Evolutionary conservation across 1,140 invertebrate genomes (phyloP).

Genomic region (Ostrea denselamellosa): DNA sequence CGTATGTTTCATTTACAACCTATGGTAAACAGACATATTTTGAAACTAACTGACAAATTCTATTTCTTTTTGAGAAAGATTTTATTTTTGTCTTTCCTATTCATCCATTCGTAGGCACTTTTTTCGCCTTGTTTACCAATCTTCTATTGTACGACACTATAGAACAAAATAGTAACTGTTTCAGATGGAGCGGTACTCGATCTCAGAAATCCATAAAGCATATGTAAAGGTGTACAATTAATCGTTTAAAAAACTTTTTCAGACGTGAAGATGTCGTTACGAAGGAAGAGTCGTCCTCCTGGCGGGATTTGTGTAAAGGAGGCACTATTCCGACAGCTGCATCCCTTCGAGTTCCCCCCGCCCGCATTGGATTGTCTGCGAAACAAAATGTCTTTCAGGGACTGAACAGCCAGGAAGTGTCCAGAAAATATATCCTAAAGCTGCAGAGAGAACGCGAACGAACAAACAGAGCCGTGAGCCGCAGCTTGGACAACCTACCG

Average conservation of each 20-base stretch:
- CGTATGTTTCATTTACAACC: no score
- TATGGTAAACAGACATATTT: no score
- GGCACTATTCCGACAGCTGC: conserved; percentile 47
- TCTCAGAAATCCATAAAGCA: no score
- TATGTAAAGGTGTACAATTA: no score
- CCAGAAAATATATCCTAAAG: conserved; percentile 50
- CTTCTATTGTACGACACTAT: no score
- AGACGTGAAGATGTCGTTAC: conserved; percentile 45
- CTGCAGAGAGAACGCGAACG: conserved; percentile 46
- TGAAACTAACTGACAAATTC: no score
- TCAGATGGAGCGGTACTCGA: no score
- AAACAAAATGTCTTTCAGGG: conserved; percentile 41
- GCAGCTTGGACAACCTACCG: conserved; percentile 52
- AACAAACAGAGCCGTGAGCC: conserved; percentile 50
- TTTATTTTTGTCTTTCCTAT: no score
- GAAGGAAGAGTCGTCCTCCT: conserved; percentile 37
- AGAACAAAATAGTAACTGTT: no score
- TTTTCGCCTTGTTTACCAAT: no score
- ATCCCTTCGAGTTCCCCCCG: conserved; percentile 49
- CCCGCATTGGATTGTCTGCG: conserved; percentile 41
- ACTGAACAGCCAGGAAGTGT: conserved; percentile 46
- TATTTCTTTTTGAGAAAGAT: no score
- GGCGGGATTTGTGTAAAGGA: conserved; percentile 37
- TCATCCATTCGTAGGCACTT: no score
- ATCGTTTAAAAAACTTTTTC: background rate